Evolutionary conservation across 2,888 invertebrate species (phyloP).

Genomic region (Ischnura elegans): DNA sequence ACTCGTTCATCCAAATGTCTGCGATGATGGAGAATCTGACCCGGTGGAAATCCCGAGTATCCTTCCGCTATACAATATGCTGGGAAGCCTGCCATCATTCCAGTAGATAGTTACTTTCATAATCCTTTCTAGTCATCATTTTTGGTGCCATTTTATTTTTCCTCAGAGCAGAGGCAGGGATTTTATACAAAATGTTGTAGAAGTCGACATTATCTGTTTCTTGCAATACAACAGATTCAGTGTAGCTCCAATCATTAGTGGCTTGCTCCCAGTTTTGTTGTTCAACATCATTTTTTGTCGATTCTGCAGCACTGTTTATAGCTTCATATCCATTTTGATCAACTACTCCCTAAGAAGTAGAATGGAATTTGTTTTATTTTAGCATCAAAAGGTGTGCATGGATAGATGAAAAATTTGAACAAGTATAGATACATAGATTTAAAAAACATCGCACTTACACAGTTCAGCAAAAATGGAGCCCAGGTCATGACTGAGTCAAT

Average conservation of each 20-base stretch:
- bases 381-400: not conserved
- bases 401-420: not conserved
- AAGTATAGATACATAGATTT: not conserved
- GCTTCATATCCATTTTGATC: conserved; percentile 83
- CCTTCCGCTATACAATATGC: too few relatives aligned
- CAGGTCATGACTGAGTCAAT: conserved; percentile 91
- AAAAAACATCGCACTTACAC: conserved; percentile 78
- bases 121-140: conserved; percentile 54
- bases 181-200: conserved; percentile 87
- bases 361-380: conserved; percentile 63
- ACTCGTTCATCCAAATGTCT: too few relatives aligned
- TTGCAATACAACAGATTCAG: conserved; percentile 83
- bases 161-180: conserved; percentile 19
- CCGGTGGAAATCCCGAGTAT: too few relatives aligned
- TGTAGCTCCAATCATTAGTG: conserved; percentile 83
- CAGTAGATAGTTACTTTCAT: conserved; percentile 12
- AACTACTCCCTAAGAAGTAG: conserved; percentile 81
- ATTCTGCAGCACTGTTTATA: conserved; percentile 81
- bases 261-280: conserved; percentile 81
- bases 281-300: conserved; percentile 80
- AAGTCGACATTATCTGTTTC: conserved; percentile 87
- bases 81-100: too few relatives aligned
- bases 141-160: conserved; percentile 20
- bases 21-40: too few relatives aligned
- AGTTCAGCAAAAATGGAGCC: conserved; percentile 88